Conservation (phyloP, 2,113 vertebrate genomes). For the Cryptoleucopteryx plumbea region DNA sequence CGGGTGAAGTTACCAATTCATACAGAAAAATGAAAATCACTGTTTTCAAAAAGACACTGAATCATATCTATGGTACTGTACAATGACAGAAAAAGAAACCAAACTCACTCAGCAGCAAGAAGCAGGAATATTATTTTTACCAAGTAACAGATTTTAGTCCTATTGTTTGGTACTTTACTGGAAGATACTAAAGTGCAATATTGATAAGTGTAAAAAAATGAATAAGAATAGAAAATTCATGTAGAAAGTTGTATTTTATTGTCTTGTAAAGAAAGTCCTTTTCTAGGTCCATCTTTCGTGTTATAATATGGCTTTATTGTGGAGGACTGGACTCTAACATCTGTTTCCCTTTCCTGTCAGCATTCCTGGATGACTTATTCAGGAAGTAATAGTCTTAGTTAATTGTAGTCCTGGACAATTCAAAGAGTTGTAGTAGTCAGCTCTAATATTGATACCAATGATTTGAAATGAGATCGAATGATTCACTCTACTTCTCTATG, state of each 20-base stretch:
- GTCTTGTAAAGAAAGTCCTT: not conserved
- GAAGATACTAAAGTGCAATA: not conserved
- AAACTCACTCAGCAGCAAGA: not conserved
- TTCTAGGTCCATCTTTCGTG: not conserved
- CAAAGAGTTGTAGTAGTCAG: not conserved
- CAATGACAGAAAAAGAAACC: not conserved
- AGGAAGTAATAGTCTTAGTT: not conserved
- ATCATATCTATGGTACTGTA: not conserved
- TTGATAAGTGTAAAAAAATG: not conserved
- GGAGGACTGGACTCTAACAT: not conserved
- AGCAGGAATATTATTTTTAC: not conserved
- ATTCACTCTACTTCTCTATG: not conserved
- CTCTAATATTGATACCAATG: not conserved
- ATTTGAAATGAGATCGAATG: not conserved
- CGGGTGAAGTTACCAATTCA: not conserved
- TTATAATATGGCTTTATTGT: not conserved
- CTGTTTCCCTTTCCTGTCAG: not conserved
- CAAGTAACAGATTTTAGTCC: not conserved
- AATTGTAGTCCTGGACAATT: not conserved
- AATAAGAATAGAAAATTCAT: not conserved
- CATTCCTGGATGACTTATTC: not conserved
- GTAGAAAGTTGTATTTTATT: not conserved
- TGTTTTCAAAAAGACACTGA: not conserved
- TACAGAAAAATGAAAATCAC: not conserved
- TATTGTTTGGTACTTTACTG: not conserved